Conservation (phyloP, 1,140 invertebrate genomes). For the Rhyzopertha dominica region DNA sequence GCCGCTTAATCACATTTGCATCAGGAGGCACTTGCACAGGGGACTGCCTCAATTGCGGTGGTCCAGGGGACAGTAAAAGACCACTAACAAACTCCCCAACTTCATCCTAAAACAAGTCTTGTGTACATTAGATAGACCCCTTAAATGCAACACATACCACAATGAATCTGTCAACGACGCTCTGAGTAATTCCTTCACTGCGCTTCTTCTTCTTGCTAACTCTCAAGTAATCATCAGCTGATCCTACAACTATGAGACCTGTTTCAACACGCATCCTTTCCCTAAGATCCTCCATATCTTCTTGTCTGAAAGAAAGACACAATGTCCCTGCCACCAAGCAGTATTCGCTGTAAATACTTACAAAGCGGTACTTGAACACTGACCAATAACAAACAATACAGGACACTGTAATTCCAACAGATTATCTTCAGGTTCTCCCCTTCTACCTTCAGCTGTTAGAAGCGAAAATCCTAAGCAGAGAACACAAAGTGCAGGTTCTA, state of each 20-base stretch:
- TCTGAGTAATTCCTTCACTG: constrained; percentile 71
- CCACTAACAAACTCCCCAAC: constrained; percentile 58
- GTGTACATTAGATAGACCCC: background rate
- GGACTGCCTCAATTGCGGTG: constrained; percentile 51
- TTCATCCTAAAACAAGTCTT: constrained; percentile 49
- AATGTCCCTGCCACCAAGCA: too few relatives aligned
- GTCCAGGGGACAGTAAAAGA: constrained; percentile 56
- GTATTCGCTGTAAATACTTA: constrained; percentile 25
- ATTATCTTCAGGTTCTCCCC: constrained; percentile 75
- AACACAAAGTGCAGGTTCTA: constrained; percentile 64
- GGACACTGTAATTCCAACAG: constrained; percentile 69
- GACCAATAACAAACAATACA: constrained; percentile 75
- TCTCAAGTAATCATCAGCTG: constrained; percentile 71
- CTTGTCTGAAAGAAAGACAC: constrained; percentile 53
- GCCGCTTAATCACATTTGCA: constrained; percentile 25
- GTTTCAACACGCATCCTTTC: constrained; percentile 71
- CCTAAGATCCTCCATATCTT: constrained; percentile 73
- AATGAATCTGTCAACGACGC: constrained; percentile 75
- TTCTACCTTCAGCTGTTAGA: constrained; percentile 64
- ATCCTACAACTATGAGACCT: constrained; percentile 74
- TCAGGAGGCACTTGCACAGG: constrained; percentile 32
- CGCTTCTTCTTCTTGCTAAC: constrained; percentile 66
- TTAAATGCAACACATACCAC: constrained; percentile 46
- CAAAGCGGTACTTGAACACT: constrained; percentile 57
- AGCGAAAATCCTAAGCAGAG: constrained; percentile 79